A percentile compares a stretch with the other conserved stretches of the same genome.
Conservation (phyloP, 1,140 invertebrate genomes). For the Bombus confusus region DNA sequence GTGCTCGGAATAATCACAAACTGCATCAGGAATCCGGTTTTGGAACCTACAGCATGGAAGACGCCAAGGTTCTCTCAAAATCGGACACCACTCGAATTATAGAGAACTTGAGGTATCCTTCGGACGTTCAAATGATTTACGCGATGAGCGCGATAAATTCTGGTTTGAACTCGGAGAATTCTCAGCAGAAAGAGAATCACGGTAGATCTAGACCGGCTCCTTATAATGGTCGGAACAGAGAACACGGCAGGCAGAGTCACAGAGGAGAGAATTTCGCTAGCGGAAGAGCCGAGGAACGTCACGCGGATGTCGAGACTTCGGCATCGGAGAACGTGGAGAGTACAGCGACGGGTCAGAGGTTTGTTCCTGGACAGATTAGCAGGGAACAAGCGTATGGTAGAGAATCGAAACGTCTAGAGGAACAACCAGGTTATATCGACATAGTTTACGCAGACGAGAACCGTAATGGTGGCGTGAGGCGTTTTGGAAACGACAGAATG, state of each 20-base stretch:
- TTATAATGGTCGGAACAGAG: too few relatives aligned
- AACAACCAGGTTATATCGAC: constrained; percentile 74
- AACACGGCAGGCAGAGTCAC: not conserved
- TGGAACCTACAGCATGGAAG: constrained; percentile 4
- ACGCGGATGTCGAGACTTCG: constrained; percentile 15
- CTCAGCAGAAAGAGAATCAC: not conserved
- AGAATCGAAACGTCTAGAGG: constrained; percentile 50
- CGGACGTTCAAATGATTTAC: constrained; percentile 31
- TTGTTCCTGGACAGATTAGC: not conserved
- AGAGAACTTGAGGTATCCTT: not conserved
- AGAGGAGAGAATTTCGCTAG: not conserved
- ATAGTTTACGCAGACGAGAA: constrained; percentile 75
- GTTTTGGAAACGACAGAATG: constrained; percentile 72
- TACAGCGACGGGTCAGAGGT: constrained; percentile 5
- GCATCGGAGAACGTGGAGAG: constrained; percentile 53
- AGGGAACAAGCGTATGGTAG: not conserved
- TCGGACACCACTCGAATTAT: not conserved
- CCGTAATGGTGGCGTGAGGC: constrained; percentile 48
- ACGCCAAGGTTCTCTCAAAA: constrained; percentile 21
- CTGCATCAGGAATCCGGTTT: not conserved
- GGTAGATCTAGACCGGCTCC: not conserved
- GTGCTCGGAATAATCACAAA: not conserved
- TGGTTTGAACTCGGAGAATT: not conserved
- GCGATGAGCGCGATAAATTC: not conserved
- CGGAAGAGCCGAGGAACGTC: not conserved